Evolutionary conservation across 2,888 invertebrate genomes (phyloP), one percentile per base, ranked within the genome.

Genomic region (Serripes groenlandicus): DNA sequence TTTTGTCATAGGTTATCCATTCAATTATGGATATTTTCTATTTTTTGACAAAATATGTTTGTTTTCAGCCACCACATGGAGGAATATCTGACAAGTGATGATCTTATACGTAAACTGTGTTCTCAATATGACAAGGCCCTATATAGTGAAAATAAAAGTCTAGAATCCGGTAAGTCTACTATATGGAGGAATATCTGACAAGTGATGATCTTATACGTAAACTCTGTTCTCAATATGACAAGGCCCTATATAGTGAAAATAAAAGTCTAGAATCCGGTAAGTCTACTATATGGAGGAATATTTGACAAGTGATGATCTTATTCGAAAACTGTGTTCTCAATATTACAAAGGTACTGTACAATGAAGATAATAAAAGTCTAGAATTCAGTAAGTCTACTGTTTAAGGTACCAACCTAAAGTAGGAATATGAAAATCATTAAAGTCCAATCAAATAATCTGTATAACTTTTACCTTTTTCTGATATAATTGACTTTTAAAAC

Each of bases 151-250:
- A 81, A 86, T 58, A 81, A 78, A 18, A 75, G 69, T 26, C 28
- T 37, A 1, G 78, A 81, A 52, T 21, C n/a, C 28, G 74, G 80
- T 81, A 73, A 30, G 62, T 81, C 15, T 56, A 26, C 3, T n/a
- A 94, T 86, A 94, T 95, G 93, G 95, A 95, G 81, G 91, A 93
- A 58, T 86, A 91, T 62, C 85, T 95, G 74, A 83, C 92, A 35
- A 98, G 98, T 95, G 96, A 96, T 90, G 96, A 97, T 78, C 96
- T 97, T 9, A 96, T 99, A 72, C 95, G 97, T 62, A 96, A 96
- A 42, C 95, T 98, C 34, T 98, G 98, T 93, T 96, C 97, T 81
- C 96, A 97, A 89, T 97, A 82, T 74, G 90, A 90, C 73, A 84
- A 78, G 23, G 77, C 86, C 26, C 73, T 86, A 18, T 84, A 86